These are phyloP conservation scores for Panagrolaimus sp. DNA, from an alignment of 1,140 invertebrate genomes.

Conservation along the genomic window DNA sequence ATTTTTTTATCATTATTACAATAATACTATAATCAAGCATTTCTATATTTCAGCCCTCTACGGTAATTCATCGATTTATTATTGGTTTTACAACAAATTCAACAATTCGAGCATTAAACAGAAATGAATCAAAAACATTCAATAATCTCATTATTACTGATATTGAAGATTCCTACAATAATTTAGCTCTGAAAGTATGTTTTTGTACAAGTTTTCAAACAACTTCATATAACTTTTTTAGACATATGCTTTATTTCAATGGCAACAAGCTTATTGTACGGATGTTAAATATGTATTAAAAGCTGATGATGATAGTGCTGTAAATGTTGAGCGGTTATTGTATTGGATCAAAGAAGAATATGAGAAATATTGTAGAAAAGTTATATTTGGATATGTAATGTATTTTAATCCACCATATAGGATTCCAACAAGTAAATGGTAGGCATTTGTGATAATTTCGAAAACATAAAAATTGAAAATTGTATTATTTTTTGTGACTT, in stretches of 20 bases:
- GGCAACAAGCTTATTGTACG: slow-evolving; percentile 14
- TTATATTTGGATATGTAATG: not conserved
- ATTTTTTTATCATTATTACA: no score
- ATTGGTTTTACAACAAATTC: not conserved
- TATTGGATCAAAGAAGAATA: not conserved
- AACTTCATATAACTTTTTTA: not conserved
- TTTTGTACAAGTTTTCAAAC: no score
- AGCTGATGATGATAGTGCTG: slow-evolving; percentile 12
- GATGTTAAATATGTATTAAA: not conserved
- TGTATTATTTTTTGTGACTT: not conserved
- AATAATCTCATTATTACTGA: slow-evolving; percentile 1
- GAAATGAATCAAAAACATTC: not conserved
- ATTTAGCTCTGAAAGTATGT: slow-evolving; percentile 11
- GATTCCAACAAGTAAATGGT: slow-evolving; percentile 9
- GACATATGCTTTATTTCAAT: slow-evolving; percentile 10
- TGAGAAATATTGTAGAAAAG: not conserved
- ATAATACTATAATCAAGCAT: no score
- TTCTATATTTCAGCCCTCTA: not conserved
- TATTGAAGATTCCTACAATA: not conserved
- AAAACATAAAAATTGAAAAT: no score
- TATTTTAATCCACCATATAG: not conserved
- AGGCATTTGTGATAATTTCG: not conserved
- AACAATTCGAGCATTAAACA: not conserved
- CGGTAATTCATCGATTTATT: not conserved
- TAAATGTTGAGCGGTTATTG: not conserved